Evolutionary conservation across 2,797 vertebrate species (phyloP), one percentile per base, ranked within the genome.

Genomic region (Pseudochromis fuscus): DNA sequence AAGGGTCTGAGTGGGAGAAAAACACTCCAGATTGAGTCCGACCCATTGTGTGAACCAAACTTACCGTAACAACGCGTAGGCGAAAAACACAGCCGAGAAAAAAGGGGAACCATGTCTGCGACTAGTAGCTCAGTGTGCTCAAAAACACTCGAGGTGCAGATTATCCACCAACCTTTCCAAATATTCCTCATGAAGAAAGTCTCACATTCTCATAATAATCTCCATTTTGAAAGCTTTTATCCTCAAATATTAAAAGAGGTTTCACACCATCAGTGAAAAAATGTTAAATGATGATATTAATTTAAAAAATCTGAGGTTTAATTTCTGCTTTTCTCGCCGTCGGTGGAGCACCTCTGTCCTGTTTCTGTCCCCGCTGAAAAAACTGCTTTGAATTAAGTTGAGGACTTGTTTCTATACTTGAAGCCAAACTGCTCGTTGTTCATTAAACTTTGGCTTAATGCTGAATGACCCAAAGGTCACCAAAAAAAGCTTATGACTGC

Each of bases 391-490:
- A 27, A 27, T 81, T 72, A 71, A 46, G 12, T 57, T n/a, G 33
- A 81, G n/a, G 53, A 68, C 60, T 77, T 73, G 55, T 11, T 35
- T 70, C 80, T 72, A n/a, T n/a, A 65, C 73, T 88, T 88, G 85
- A 95, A 93, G 86, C 68, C 92, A 93, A 97, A 96, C 93, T 92
- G 91, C 94, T 95, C 95, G 96, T 98, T 97, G 96, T 97, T 99
- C 97, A 98, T 98, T 99, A 99, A 98, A 97, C 94, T 96, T 95
- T 96, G 96, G 95, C 96, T 96, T 97, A 97, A 95, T 94, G 95
- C 95, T 83, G 87, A 84, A 72, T 75, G 89, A 97, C 97, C 95
- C 94, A 95, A 94, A 96, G 98, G 98, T 99, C 98, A 98, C 90
- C 92, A 83, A 95, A 96, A 89, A 96, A 96, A 95, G 96, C 96